These are phyloP conservation scores for Trichomalopsis sarcophagae DNA, from an alignment of 1,140 invertebrate genomes.

Conservation along the genomic window DNA sequence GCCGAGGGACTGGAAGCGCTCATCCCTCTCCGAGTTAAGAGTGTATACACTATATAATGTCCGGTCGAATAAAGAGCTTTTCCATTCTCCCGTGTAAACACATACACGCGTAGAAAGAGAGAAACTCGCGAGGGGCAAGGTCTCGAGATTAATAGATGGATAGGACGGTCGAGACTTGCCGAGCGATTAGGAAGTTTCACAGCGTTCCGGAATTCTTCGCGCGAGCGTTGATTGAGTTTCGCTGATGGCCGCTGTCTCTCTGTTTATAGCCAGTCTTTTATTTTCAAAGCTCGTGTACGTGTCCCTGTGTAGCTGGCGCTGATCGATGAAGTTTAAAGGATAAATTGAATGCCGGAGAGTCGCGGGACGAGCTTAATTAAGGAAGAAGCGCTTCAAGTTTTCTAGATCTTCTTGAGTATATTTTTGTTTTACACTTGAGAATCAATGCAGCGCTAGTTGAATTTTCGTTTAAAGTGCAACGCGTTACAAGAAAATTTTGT, in stretches of 20 bases:
- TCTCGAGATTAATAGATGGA: constrained; percentile 5
- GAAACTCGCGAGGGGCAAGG: neutral
- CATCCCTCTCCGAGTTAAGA: neutral
- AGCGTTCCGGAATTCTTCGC: neutral
- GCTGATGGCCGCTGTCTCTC: neutral
- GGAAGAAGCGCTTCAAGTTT: neutral
- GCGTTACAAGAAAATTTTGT: too few relatives aligned
- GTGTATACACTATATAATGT: neutral
- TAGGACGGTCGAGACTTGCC: neutral
- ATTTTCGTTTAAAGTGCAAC: too few relatives aligned
- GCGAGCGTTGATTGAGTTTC: neutral
- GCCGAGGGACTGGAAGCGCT: neutral
- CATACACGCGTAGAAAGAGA: neutral
- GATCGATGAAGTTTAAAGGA: neutral
- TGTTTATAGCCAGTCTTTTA: neutral
- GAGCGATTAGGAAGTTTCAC: too few relatives aligned
- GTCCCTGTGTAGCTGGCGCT: neutral
- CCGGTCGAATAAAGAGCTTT: too few relatives aligned
- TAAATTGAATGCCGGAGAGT: neutral
- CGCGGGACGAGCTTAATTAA: neutral
- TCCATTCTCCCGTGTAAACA: too few relatives aligned
- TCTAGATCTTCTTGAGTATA: neutral
- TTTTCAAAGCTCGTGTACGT: neutral
- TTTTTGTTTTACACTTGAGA: too few relatives aligned
- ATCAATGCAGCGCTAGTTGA: too few relatives aligned